These are phyloP conservation scores for Uloborus plumipes DNA, from an alignment of 2,888 invertebrate genomes.

Conservation along the genomic window DNA sequence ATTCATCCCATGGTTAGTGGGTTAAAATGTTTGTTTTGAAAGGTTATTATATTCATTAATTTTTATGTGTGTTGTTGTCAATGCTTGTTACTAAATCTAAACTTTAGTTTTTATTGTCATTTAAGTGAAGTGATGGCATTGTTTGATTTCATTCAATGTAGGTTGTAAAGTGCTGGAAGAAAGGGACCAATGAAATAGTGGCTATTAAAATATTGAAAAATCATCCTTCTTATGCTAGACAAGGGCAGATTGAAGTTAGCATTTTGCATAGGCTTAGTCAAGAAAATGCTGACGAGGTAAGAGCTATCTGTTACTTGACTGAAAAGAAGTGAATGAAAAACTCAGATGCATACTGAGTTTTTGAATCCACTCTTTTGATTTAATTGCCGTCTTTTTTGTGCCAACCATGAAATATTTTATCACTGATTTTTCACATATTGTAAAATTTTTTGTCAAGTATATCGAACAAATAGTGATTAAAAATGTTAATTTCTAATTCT, in stretches of 20 bases:
- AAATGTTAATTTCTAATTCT: too few species aligned
- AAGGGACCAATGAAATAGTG: slow-evolving; percentile 99
- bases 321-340: too few species aligned
- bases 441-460: too few species aligned
- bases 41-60: slow-evolving; percentile 8
- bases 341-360: too few species aligned
- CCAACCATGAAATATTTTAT: too few species aligned
- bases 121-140: background rate
- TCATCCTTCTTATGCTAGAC: slow-evolving; percentile 99
- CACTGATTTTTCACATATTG: too few species aligned
- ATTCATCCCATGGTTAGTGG: too few species aligned
- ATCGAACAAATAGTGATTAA: too few species aligned
- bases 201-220: slow-evolving; percentile 99
- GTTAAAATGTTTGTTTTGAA: background rate
- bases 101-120: background rate
- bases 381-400: too few species aligned
- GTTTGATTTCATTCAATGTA: slow-evolving; percentile 72
- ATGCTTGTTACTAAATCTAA: background rate
- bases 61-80: too few species aligned
- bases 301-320: background rate
- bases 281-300: slow-evolving; percentile 92
- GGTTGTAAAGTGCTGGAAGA: slow-evolving; percentile 99
- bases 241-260: slow-evolving; percentile 98
- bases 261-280: slow-evolving; percentile 81
- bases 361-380: too few species aligned